phyloP scores from a whole-genome alignment of 1,140 invertebrate genomes.

The Bemisia tabaci region DNA sequence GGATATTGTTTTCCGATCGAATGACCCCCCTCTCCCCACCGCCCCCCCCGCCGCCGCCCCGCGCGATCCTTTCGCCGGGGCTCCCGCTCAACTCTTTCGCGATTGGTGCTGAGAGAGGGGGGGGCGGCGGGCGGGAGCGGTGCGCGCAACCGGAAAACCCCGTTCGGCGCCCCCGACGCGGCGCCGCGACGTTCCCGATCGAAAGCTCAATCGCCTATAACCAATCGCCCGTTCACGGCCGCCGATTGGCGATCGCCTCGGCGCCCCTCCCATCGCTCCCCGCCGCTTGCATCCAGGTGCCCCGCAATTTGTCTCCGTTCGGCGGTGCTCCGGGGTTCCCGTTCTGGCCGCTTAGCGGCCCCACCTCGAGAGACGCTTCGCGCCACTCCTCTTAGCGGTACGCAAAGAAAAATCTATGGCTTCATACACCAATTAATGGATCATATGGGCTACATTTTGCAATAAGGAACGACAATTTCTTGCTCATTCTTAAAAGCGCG shows the following conservation, averaged over 20 bases:
- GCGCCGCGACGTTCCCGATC: neutral
- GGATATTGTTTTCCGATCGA: neutral
- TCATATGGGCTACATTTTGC: too few species aligned
- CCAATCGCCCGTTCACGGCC: neutral
- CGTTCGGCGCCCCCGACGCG: neutral
- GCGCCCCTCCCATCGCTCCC: neutral
- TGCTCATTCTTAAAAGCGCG: too few species aligned
- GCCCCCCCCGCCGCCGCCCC: too few species aligned
- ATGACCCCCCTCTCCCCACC: neutral
- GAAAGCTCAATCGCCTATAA: neutral
- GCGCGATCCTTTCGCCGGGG: neutral
- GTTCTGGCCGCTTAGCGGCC: too few species aligned
- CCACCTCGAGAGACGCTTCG: too few species aligned
- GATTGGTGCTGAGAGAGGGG: neutral
- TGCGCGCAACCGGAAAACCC: neutral
- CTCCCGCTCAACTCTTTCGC: neutral
- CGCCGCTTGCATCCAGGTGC: neutral
- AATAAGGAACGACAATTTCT: too few species aligned
- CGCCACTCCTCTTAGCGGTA: too few species aligned
- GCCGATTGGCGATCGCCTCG: too few species aligned
- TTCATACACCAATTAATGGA: too few species aligned
- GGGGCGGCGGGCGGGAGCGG: too few species aligned
- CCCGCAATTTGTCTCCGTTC: neutral
- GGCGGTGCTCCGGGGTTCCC: too few species aligned
- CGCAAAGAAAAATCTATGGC: too few species aligned